Percentiles rank a stretch among this genome's conserved stretches.
Evolutionary conservation across 2,888 invertebrate species (phyloP).

Genomic region (Ectemnius continuus): DNA sequence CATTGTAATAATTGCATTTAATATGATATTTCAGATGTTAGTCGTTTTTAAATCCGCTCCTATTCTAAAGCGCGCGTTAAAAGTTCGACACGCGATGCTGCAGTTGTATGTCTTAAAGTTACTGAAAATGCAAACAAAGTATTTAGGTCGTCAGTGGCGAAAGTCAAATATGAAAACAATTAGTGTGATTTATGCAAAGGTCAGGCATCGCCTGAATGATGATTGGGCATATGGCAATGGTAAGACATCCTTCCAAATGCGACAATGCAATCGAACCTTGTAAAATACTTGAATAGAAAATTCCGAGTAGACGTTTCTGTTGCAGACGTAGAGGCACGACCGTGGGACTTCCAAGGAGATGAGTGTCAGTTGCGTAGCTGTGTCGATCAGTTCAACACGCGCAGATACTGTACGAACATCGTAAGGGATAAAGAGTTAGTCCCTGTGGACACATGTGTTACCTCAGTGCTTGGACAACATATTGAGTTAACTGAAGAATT

Average conservation of each 20-base stretch:
- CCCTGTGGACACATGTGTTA: conserved; percentile 88
- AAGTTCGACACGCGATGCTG: conserved; percentile 97
- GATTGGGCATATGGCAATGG: conserved; percentile 99
- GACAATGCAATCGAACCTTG: not conserved
- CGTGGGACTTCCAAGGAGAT: conserved; percentile 99
- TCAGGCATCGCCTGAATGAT: conserved; percentile 96
- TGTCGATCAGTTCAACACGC: conserved; percentile 97
- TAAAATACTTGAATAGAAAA: not conserved
- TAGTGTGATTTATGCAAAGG: conserved; percentile 99
- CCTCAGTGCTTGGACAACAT: conserved; percentile 87
- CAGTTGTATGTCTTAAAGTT: conserved; percentile 98
- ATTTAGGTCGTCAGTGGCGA: conserved; percentile 98
- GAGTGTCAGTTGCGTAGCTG: conserved; percentile 96
- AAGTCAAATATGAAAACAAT: conserved; percentile 99
- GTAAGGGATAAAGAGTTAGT: conserved; percentile 81
- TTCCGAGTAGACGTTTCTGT: conserved; percentile 6
- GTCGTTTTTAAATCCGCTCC: conserved; percentile 99
- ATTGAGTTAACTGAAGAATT: conserved; percentile 95
- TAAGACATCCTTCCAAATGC: conserved; percentile 67
- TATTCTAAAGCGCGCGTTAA: conserved; percentile 96
- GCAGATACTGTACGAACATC: conserved; percentile 84
- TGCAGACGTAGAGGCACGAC: conserved; percentile 95
- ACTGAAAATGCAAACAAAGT: conserved; percentile 99
- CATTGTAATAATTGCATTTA: not conserved
- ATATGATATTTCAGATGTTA: conserved; percentile 84